Base-by-base conservation (phyloP, 2,888 invertebrate genomes). In the Metellina segmentata region DNA sequence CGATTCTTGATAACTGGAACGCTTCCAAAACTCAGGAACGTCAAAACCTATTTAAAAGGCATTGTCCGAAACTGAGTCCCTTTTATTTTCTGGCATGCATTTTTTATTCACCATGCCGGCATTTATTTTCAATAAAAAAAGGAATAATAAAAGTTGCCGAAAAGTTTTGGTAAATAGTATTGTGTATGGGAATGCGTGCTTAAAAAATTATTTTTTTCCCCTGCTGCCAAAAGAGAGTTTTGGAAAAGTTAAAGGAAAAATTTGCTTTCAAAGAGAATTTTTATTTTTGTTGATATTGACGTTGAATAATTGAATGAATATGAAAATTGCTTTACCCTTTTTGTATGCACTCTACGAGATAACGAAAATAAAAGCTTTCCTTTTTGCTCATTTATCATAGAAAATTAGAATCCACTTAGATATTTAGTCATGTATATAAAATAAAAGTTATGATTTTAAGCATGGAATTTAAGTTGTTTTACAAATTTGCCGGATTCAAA, bases 31-130 rank as follows among this genome's bases (percentile, higher is more conserved):
- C 81, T 85, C 70, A 51, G 48, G 90, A 86, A 91, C 75, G 83
- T 82, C 83, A 91, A 83, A 91, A 83, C 82, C 81, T 83, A 91
- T 91, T 91, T 91, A 91, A 91, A 91, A 91, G 79, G 87, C 91
- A 78, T 91, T 91, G 91, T 91, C 91, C 87, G 78, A 85, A 85
- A 86, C 72, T 81, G 51, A 72, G 70, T 81, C 74, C 19, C 69
- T 75, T 75, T 69, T 69, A 9, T 75, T 75, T 91, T 91, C 53
- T 49, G 48, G 72, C 51, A 20, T 78, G 2, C 71, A 61, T 61
- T 61, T 61, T 61, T 61, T 16, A 61, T 61, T 61, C 61, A 61
- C 61, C 61, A 6, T 6, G 61, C 61, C 9, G 9, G 61, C 61
- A 61, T 61, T 61, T 61, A 61, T 61, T 61, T 87, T 74, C 82